These are phyloP conservation scores for Tragelaphus strepsiceros DNA, from an alignment of 2,113 vertebrate genomes.

Conservation along the genomic window DNA sequence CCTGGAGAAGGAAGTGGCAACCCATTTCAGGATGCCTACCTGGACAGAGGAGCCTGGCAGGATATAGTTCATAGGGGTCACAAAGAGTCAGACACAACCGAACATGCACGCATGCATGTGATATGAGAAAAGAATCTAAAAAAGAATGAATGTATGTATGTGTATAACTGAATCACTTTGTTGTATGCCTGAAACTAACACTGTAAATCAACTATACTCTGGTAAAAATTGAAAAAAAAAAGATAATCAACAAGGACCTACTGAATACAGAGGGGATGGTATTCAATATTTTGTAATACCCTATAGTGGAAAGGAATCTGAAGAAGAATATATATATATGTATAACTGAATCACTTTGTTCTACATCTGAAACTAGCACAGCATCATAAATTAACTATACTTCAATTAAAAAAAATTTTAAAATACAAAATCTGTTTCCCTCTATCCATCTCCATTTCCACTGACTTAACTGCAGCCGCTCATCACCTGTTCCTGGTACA, in stretches of 20 bases:
- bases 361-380: not conserved
- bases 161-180: not conserved
- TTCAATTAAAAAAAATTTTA: not conserved
- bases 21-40: not conserved
- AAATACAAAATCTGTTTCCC: not conserved
- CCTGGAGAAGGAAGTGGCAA: not conserved
- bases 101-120: not conserved
- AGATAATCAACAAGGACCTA: not conserved
- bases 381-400: not conserved
- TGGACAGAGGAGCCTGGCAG: not conserved
- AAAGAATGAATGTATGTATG: not conserved
- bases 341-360: not conserved
- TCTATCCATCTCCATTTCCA: not conserved
- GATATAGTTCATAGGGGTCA: not conserved
- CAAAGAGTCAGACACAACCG: not conserved
- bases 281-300: not conserved
- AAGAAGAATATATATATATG: not conserved
- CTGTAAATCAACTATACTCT: not conserved
- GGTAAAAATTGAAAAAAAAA: not conserved
- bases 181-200: not conserved
- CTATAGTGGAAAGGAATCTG: not conserved
- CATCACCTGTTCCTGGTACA: accelerated
- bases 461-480: not conserved
- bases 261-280: not conserved
- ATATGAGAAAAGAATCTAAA: not conserved